Conservation (phyloP, 2,797 vertebrate genomes). For the Carduelis carduelis region DNA sequence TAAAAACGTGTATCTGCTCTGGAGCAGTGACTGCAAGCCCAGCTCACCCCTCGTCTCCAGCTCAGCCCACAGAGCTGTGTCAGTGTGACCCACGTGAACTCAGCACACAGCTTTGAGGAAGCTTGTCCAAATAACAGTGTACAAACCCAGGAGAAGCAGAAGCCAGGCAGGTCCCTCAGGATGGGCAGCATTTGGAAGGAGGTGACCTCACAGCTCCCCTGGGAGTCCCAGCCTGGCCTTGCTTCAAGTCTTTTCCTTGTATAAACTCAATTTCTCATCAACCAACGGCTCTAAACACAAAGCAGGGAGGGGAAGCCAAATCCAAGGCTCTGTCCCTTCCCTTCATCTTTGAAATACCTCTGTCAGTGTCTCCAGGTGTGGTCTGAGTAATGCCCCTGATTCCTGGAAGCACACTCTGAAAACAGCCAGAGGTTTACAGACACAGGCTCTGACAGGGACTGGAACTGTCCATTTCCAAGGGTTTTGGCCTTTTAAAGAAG, state of each 20-base stretch:
- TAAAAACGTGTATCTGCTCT: neutral
- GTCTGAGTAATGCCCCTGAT: neutral
- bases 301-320: constrained; percentile 11
- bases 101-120: neutral
- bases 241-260: neutral
- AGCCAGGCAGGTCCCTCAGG: neutral
- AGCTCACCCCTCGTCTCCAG: neutral
- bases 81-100: neutral
- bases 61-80: neutral
- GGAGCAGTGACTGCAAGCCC: neutral
- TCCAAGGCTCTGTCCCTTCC: neutral
- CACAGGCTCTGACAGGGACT: neutral
- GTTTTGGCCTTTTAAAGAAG: neutral
- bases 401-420: neutral
- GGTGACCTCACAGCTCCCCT: neutral
- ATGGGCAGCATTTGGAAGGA: rapidly evolving
- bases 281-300: neutral
- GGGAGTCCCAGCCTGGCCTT: neutral
- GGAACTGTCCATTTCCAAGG: neutral
- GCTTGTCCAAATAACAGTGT: neutral
- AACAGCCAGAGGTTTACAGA: neutral
- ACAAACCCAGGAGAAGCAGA: neutral
- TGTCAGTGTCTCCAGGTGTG: neutral
- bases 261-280: neutral
- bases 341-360: neutral